Conservation (phyloP, 2,797 vertebrate genomes). For the Schizopygopsis malacanthus region DNA sequence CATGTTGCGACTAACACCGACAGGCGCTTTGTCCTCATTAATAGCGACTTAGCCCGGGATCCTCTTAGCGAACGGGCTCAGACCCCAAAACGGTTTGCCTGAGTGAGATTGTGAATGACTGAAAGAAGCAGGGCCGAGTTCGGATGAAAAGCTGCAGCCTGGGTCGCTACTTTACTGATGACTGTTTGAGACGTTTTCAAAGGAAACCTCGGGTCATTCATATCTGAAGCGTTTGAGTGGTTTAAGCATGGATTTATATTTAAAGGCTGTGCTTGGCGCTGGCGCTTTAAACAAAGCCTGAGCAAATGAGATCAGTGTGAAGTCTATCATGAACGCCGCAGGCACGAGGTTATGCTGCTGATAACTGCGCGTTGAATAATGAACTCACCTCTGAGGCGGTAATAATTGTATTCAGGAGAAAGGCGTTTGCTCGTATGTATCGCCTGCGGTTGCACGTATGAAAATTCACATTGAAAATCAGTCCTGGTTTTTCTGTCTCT, state of each 20-base stretch:
- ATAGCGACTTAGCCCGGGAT: slow-evolving; percentile 36
- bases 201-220: slow-evolving; percentile 37
- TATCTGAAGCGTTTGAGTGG: neutral
- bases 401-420: slow-evolving; percentile 17
- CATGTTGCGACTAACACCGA: slow-evolving; percentile 61
- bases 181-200: slow-evolving; percentile 21
- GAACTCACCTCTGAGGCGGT: slow-evolving; percentile 12
- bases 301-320: slow-evolving; percentile 35
- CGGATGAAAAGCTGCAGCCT: neutral
- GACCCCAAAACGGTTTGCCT: slow-evolving; percentile 40
- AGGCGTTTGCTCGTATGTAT: slow-evolving; percentile 1
- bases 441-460: neutral
- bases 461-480: neutral
- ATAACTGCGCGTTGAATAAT: slow-evolving; percentile 44
- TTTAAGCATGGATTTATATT: slow-evolving; percentile 31
- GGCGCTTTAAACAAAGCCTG: slow-evolving; percentile 21
- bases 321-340: slow-evolving; percentile 28
- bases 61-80: slow-evolving; percentile 26
- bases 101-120: slow-evolving; percentile 47
- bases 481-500: neutral
- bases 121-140: neutral
- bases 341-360: neutral
- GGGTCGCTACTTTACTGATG: neutral
- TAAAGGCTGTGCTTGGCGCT: slow-evolving; percentile 14
- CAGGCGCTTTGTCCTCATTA: slow-evolving; percentile 57